These are phyloP conservation scores for Druon quercuslanigerum DNA, from an alignment of 1,140 invertebrate species.

Conservation along the genomic window DNA sequence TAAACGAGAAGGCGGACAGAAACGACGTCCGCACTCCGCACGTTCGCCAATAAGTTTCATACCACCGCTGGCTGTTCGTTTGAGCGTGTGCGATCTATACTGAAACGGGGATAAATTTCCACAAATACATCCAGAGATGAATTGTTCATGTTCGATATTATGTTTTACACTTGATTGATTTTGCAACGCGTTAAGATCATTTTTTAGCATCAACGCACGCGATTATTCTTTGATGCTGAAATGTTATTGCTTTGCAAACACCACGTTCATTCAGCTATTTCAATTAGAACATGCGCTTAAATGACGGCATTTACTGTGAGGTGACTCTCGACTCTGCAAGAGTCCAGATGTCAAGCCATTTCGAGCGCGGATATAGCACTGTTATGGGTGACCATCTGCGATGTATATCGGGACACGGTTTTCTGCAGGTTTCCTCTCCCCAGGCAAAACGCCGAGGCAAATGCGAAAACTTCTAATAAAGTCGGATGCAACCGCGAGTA, in stretches of 20 bases:
- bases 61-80: background rate
- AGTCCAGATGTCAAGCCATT: no score
- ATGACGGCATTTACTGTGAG: no score
- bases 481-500: no score
- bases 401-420: no score
- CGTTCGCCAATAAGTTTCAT: slow-evolving; percentile 1
- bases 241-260: background rate
- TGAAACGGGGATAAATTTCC: slow-evolving; percentile 6
- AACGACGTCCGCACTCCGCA: background rate
- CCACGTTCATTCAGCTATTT: background rate
- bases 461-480: no score
- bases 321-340: no score
- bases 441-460: no score
- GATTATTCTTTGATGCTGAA: background rate
- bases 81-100: background rate
- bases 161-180: slow-evolving; percentile 3
- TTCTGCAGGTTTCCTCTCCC: no score
- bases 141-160: background rate
- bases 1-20: background rate
- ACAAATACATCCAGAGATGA: slow-evolving; percentile 7
- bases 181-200: background rate
- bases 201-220: background rate
- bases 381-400: no score
- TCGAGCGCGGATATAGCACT: no score
- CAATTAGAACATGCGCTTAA: no score